These are phyloP conservation scores for Tetragnatha versicolor DNA, from an alignment of 1,140 invertebrate genomes.

Conservation along the genomic window DNA sequence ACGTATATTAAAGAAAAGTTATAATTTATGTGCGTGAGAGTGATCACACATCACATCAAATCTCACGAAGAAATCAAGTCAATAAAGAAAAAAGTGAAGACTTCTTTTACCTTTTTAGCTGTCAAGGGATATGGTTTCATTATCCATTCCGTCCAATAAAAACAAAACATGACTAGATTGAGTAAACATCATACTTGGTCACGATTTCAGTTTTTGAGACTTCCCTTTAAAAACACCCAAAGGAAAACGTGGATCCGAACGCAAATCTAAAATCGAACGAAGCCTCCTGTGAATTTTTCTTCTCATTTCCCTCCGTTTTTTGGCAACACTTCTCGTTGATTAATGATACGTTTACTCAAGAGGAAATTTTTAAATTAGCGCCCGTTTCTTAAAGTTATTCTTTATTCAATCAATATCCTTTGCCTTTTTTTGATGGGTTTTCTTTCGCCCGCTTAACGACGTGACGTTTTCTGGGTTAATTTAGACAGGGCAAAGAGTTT, in stretches of 20 bases:
- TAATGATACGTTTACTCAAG: slow-evolving; percentile 30
- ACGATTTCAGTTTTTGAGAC: too few relatives aligned
- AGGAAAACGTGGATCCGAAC: neutral
- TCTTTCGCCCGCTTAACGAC: slow-evolving; percentile 17
- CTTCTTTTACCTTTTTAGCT: too few relatives aligned
- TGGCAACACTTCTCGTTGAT: slow-evolving; percentile 23
- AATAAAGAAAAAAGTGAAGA: too few relatives aligned
- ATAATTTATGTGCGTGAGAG: too few relatives aligned
- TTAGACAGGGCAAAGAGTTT: slow-evolving; percentile 2
- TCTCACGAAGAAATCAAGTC: too few relatives aligned
- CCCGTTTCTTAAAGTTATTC: neutral
- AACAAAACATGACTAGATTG: too few relatives aligned
- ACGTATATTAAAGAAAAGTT: too few relatives aligned
- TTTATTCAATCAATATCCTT: slow-evolving; percentile 6
- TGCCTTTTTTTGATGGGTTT: slow-evolving; percentile 26
- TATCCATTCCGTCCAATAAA: too few relatives aligned
- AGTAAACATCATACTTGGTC: too few relatives aligned
- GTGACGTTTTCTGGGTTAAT: slow-evolving; percentile 34
- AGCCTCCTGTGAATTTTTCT: slow-evolving; percentile 5
- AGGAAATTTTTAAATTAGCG: slow-evolving; percentile 36
- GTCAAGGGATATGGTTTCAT: too few relatives aligned
- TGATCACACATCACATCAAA: too few relatives aligned
- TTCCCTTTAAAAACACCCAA: too few relatives aligned
- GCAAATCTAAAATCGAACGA: slow-evolving; percentile 31
- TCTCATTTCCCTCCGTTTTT: neutral